Evolutionary conservation across 2,888 invertebrate species (phyloP).

Genomic region (Selenia dentaria): DNA sequence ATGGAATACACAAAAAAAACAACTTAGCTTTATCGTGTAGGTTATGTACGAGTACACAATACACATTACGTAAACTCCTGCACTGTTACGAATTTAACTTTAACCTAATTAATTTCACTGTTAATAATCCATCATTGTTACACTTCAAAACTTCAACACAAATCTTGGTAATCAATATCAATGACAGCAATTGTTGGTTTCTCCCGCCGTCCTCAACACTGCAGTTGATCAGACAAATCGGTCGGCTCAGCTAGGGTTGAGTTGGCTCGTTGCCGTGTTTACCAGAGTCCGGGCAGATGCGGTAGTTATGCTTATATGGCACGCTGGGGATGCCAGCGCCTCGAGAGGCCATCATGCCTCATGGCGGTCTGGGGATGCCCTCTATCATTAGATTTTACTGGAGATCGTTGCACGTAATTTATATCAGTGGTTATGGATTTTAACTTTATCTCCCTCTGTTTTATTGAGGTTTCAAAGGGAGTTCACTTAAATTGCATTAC

Average conservation of each 20-base stretch:
- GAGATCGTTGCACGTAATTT: constrained; percentile 10
- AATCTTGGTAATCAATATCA: too few species aligned
- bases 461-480: neutral
- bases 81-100: too few species aligned
- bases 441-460: constrained; percentile 2
- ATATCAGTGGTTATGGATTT: constrained; percentile 11
- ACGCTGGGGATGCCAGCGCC: constrained; percentile 56
- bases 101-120: too few species aligned
- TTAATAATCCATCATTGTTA: too few species aligned
- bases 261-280: constrained; percentile 1
- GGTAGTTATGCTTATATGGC: constrained; percentile 68
- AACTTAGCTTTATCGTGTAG: too few species aligned
- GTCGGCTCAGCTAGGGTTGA: neutral
- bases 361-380: neutral
- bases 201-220: neutral
- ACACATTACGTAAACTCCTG: too few species aligned
- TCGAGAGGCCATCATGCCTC: constrained; percentile 43
- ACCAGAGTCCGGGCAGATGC: constrained; percentile 57
- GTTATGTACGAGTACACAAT: too few species aligned
- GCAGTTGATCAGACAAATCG: neutral
- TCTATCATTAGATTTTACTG: constrained; percentile 21
- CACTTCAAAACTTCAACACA: too few species aligned
- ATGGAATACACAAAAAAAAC: too few species aligned
- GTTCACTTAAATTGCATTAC: too few species aligned
- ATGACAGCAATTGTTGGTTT: too few species aligned